Conservation (phyloP, 2,888 invertebrate genomes). For the Acanthococcus lagerstroemiae region DNA sequence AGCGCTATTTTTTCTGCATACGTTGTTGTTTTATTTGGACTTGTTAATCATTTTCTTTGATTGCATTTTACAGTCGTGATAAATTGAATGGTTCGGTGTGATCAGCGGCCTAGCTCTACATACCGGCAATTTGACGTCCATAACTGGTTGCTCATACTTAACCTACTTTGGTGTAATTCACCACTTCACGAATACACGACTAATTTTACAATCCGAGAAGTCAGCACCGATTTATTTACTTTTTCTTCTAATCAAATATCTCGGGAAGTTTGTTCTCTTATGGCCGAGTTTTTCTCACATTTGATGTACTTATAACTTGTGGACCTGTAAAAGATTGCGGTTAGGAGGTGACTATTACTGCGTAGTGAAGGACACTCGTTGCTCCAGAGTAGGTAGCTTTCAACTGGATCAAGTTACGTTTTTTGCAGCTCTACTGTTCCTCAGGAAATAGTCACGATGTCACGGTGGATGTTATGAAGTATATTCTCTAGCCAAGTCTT, state of each 20-base stretch:
- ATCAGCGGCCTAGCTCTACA: background rate
- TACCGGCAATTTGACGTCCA: background rate
- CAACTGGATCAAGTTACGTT: no score
- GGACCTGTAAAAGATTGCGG: no score
- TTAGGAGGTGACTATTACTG: no score
- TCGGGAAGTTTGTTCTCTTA: background rate
- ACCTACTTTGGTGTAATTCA: background rate
- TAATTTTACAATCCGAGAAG: background rate
- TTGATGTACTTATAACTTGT: no score
- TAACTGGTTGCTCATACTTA: background rate
- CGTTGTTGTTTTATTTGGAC: no score
- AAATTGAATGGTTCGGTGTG: background rate
- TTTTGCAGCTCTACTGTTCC: no score
- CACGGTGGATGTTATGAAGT: no score
- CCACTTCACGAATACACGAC: background rate
- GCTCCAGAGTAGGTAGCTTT: no score
- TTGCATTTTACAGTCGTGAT: background rate
- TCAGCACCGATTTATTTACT: background rate
- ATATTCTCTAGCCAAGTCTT: no score
- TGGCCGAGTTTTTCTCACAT: background rate
- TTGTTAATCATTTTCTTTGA: background rate
- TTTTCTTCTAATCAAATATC: background rate
- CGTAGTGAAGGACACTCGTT: no score
- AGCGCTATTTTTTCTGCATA: background rate
- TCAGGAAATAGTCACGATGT: no score